These are phyloP conservation scores for Pseudomyrmex sp. DNA, from an alignment of 1,140 invertebrate genomes.

Conservation along the genomic window DNA sequence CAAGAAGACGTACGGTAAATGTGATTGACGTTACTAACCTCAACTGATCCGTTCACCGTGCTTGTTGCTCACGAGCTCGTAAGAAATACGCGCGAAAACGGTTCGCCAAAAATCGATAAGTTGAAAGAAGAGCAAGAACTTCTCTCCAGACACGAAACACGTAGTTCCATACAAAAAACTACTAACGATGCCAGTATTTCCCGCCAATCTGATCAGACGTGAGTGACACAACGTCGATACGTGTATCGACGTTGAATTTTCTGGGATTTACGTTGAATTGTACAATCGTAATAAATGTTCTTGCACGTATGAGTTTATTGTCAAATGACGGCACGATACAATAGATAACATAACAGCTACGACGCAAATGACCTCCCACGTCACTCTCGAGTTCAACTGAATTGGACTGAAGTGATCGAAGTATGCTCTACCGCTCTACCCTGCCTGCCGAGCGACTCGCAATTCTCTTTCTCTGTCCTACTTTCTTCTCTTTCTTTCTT, in stretches of 20 bases:
- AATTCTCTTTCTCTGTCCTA: no score
- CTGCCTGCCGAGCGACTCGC: no score
- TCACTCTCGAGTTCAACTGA: no score
- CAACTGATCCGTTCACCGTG: neutral
- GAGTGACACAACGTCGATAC: neutral
- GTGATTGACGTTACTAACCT: neutral
- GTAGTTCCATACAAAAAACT: neutral
- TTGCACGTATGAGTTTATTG: neutral
- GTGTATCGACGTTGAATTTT: neutral
- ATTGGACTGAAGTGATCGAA: no score
- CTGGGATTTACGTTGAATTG: neutral
- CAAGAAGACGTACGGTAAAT: neutral
- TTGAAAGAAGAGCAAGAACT: neutral
- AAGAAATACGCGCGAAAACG: conserved; percentile 39
- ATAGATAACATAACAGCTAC: neutral
- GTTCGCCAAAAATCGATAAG: conserved; percentile 18
- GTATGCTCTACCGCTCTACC: no score
- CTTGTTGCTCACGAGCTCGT: neutral
- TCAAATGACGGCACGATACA: neutral
- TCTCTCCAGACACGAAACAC: neutral
- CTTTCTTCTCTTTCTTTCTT: no score
- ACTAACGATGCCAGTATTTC: neutral
- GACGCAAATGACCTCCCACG: neutral
- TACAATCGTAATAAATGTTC: neutral
- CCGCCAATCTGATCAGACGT: neutral